Evolutionary conservation across 2,888 invertebrate species (phyloP).

Genomic region (Rotaria sp.): DNA sequence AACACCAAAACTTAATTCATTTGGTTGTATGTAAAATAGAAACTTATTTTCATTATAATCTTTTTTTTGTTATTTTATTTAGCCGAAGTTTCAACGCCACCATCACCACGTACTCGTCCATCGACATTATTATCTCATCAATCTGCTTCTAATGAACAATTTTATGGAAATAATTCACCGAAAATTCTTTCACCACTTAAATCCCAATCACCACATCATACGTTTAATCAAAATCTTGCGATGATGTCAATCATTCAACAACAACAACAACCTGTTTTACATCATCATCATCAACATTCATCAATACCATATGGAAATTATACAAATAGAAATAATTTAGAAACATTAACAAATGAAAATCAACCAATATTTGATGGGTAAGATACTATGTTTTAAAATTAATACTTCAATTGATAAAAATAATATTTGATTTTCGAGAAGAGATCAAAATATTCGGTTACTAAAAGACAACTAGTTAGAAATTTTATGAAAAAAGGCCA

Average conservation of each 20-base stretch:
- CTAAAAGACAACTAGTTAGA: too few relatives aligned
- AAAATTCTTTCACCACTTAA: slow-evolving; percentile 17
- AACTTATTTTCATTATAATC: too few relatives aligned
- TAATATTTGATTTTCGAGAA: too few relatives aligned
- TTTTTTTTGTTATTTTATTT: background rate
- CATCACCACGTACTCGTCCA: background rate
- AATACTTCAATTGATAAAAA: too few relatives aligned
- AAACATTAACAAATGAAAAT: background rate
- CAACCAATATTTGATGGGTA: background rate
- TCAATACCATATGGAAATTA: background rate
- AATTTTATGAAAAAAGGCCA: too few relatives aligned
- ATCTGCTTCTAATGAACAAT: background rate
- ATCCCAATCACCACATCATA: slow-evolving; percentile 20
- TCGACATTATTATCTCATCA: background rate
- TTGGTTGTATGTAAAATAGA: background rate
- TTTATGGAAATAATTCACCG: slow-evolving; percentile 3
- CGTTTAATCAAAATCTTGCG: background rate
- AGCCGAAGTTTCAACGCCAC: background rate
- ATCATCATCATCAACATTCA: background rate
- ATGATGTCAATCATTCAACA: slow-evolving; percentile 14
- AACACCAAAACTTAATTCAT: background rate
- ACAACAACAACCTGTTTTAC: background rate
- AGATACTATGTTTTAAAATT: background rate
- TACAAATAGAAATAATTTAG: background rate
- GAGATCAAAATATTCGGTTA: too few relatives aligned